phyloP scores from a whole-genome alignment of 2,888 invertebrate species.

The Xylota segnis region DNA sequence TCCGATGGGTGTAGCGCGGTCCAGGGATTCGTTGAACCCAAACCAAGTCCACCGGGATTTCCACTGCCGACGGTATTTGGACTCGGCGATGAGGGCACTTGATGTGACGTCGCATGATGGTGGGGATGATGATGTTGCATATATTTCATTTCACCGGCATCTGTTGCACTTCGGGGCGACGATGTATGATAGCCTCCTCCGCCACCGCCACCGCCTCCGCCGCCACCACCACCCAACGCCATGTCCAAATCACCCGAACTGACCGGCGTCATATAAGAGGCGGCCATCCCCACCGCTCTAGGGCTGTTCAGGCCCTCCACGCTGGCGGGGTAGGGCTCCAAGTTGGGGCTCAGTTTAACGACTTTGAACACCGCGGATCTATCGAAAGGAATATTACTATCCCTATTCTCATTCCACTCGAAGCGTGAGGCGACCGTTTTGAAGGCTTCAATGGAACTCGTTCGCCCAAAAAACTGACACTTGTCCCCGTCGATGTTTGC shows the following conservation, averaged over 20 bases:
- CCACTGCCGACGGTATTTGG: slow-evolving; percentile 86
- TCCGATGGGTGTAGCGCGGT: slow-evolving; percentile 91
- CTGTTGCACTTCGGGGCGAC: slow-evolving; percentile 93
- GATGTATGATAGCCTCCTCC: slow-evolving; percentile 90
- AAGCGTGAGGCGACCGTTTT: slow-evolving; percentile 85
- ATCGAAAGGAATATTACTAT: slow-evolving; percentile 84
- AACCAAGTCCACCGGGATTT: slow-evolving; percentile 82
- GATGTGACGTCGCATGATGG: slow-evolving; percentile 91
- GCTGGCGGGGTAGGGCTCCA: slow-evolving; percentile 86
- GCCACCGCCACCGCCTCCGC: slow-evolving; percentile 84
- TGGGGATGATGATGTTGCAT: slow-evolving; percentile 94
- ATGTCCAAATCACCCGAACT: slow-evolving; percentile 90
- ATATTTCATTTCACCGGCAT: slow-evolving; percentile 98
- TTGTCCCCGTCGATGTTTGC: slow-evolving; percentile 77
- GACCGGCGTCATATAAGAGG: slow-evolving; percentile 97
- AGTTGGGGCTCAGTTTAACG: slow-evolving; percentile 85
- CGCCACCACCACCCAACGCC: slow-evolving; percentile 90
- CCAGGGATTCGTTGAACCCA: slow-evolving; percentile 90
- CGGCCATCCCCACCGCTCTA: slow-evolving; percentile 95
- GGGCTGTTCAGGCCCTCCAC: slow-evolving; percentile 86
- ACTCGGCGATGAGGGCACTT: slow-evolving; percentile 89
- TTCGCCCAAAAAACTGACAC: slow-evolving; percentile 77
- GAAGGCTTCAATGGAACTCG: slow-evolving; percentile 81
- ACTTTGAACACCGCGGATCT: slow-evolving; percentile 84
- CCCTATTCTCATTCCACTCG: slow-evolving; percentile 85